phyloP scores from a whole-genome alignment of 1,140 invertebrate genomes.

The Drosophila burlai region DNA sequence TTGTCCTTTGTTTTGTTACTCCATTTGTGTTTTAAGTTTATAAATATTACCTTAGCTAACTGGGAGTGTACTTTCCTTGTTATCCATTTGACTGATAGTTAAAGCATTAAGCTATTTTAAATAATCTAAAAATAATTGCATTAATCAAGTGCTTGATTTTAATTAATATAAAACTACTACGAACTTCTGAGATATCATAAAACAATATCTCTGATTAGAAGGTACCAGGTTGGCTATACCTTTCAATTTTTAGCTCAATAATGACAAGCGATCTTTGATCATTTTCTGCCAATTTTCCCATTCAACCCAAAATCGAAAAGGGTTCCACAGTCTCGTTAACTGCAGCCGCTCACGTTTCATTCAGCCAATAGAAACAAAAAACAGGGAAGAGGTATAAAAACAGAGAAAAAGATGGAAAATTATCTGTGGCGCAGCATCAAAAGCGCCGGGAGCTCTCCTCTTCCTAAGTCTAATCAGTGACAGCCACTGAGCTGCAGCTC shows the following conservation, averaged over 20 bases:
- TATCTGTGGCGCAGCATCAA: conserved; percentile 69
- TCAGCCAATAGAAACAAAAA: not conserved
- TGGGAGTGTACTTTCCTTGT: too few species aligned
- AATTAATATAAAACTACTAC: not conserved
- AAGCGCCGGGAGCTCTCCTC: conserved; percentile 50
- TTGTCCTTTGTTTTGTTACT: too few species aligned
- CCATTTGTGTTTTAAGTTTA: too few species aligned
- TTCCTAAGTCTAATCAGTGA: conserved; percentile 63
- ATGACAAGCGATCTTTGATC: conserved; percentile 66
- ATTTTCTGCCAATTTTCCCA: conserved; percentile 68
- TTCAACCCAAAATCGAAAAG: conserved; percentile 55
- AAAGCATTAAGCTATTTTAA: too few species aligned
- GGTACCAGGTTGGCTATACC: not conserved
- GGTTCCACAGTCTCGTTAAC: conserved; percentile 66
- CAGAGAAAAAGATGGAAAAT: conserved; percentile 62
- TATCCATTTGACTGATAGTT: too few species aligned
- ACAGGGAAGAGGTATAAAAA: not conserved
- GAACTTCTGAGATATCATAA: rapidly evolving
- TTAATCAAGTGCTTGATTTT: too few species aligned
- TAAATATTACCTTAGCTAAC: too few species aligned
- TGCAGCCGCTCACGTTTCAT: conserved; percentile 68
- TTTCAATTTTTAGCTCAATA: conserved; percentile 7
- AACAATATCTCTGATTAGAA: not conserved
- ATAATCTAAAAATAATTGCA: not conserved
- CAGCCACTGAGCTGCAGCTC: conserved; percentile 45